These are phyloP conservation scores for Sphenopsis melanotis DNA, from an alignment of 2,797 vertebrate species.

Conservation along the genomic window DNA sequence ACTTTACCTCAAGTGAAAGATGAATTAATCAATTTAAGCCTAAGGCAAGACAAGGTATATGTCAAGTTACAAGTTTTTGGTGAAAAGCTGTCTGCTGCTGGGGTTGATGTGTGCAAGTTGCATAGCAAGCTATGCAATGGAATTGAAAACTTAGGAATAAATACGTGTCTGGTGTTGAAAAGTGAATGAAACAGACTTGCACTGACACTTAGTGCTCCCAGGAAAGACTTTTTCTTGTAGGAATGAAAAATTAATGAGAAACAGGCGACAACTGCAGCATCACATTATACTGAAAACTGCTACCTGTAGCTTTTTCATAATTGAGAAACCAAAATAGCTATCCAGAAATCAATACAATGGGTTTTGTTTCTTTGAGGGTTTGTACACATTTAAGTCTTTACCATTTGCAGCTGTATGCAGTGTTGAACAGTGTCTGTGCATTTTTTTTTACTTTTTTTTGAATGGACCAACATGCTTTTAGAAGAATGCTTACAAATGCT, in stretches of 20 bases:
- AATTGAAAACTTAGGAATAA: constrained; percentile 34
- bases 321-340: constrained; percentile 5
- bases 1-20: constrained; percentile 41
- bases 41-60: constrained; percentile 51
- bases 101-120: constrained; percentile 46
- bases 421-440: background rate
- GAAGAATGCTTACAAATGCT: background rate
- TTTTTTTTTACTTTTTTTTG: background rate
- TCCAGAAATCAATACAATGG: background rate
- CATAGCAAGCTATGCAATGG: constrained; percentile 21
- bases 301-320: constrained; percentile 33
- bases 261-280: background rate
- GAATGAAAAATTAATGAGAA: constrained; percentile 58
- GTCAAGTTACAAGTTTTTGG: constrained; percentile 49
- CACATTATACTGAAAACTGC: background rate
- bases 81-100: constrained; percentile 34
- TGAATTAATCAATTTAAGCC: constrained; percentile 65
- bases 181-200: background rate
- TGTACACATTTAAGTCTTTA: background rate
- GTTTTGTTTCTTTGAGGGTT: background rate
- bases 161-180: constrained; percentile 27
- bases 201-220: background rate
- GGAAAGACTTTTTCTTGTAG: constrained; percentile 17
- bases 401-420: background rate
- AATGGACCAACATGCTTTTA: background rate